phyloP scores from a whole-genome alignment of 2,888 invertebrate genomes.

The Syritta pipiens region DNA sequence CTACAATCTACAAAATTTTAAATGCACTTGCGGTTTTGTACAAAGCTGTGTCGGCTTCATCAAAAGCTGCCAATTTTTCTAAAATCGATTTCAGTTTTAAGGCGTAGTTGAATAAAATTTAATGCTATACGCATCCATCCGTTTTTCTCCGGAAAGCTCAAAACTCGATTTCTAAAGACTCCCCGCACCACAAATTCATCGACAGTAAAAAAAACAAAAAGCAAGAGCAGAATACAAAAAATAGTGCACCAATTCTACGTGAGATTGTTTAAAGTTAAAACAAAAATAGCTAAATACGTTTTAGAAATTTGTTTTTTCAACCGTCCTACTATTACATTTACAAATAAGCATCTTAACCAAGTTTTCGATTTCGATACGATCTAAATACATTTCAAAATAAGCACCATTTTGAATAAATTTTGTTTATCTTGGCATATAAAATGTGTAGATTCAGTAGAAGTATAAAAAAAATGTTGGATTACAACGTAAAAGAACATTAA shows the following conservation, averaged over 20 bases:
- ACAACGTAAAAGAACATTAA: conserved; percentile 14
- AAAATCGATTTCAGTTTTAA: no score
- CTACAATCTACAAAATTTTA: background rate
- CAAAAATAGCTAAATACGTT: no score
- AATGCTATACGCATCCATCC: no score
- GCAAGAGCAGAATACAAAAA: conserved; percentile 22
- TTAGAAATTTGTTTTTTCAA: no score
- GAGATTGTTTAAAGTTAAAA: conserved; percentile 29
- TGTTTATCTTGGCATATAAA: conserved; percentile 12
- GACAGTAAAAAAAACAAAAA: background rate
- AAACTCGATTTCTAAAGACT: background rate
- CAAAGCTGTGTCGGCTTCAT: background rate
- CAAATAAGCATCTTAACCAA: conserved; percentile 15
- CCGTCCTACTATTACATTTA: conserved; percentile 66
- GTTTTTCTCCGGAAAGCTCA: no score
- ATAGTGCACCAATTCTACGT: conserved; percentile 56
- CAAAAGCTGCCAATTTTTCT: background rate
- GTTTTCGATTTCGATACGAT: conserved; percentile 8
- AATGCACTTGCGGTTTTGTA: conserved; percentile 4
- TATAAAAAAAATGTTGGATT: conserved; percentile 24
- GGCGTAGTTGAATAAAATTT: no score
- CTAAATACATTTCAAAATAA: conserved; percentile 13
- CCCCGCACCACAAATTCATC: background rate
- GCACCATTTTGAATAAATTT: conserved; percentile 42
- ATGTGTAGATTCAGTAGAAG: conserved; percentile 19